These are phyloP conservation scores for Kryptolebias ocellatus DNA, from an alignment of 2,797 vertebrate species.

Conservation along the genomic window DNA sequence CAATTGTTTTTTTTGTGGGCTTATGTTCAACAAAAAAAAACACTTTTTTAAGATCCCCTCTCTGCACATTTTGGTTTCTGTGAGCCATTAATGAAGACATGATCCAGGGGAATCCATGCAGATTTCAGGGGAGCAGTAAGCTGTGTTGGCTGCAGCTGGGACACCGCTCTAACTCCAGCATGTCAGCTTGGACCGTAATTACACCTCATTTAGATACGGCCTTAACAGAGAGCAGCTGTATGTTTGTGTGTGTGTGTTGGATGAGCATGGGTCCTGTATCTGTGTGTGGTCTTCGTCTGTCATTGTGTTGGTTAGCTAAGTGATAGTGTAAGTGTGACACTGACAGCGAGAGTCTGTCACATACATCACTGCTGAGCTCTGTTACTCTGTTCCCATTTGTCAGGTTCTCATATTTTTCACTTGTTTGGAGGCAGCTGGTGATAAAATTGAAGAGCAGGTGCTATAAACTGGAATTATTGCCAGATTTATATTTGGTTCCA, in stretches of 20 bases:
- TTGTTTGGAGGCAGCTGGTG: conserved; percentile 17
- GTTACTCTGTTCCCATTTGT: conserved; percentile 38
- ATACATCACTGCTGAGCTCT: conserved; percentile 55
- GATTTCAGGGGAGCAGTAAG: conserved; percentile 57
- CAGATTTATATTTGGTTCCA: conserved; percentile 9
- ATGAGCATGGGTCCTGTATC: conserved; percentile 9
- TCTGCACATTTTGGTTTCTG: conserved; percentile 57
- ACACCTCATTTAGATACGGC: conserved; percentile 66
- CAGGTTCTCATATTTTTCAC: conserved; percentile 48
- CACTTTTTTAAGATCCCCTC: conserved; percentile 59
- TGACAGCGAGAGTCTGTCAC: conserved; percentile 60
- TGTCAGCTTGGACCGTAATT: conserved; percentile 67
- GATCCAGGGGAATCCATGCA: conserved; percentile 55
- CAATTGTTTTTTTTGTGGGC: conserved; percentile 27
- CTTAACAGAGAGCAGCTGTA: conserved; percentile 58
- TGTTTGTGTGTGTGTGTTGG: conserved; percentile 16
- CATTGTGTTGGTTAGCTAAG: conserved; percentile 41
- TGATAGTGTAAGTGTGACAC: conserved; percentile 68
- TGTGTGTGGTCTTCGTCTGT: conserved; percentile 65
- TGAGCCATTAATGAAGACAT: conserved; percentile 56
- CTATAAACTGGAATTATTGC: conserved; percentile 8
- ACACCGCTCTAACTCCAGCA: conserved; percentile 51
- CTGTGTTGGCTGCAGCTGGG: conserved; percentile 57
- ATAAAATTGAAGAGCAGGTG: not conserved
- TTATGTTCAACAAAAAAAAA: conserved; percentile 44